A percentile compares a stretch with the other conserved stretches of the same genome.
These are phyloP conservation scores for Thamnophis sirtalis DNA, from an alignment of 2,113 vertebrate species.

Conservation along the genomic window DNA sequence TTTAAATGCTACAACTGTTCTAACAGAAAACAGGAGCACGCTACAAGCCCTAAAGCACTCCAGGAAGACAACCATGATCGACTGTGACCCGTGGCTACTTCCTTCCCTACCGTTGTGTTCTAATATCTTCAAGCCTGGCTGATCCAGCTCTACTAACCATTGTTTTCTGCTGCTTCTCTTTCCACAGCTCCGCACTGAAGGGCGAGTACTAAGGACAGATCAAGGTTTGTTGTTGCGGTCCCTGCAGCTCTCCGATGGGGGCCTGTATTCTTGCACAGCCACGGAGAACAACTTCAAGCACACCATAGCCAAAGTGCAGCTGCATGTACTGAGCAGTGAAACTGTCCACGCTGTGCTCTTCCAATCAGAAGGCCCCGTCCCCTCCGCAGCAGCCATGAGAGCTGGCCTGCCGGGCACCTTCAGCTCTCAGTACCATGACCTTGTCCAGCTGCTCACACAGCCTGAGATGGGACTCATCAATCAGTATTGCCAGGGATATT, in stretches of 20 bases:
- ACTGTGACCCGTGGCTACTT: not conserved
- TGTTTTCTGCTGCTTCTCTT: not conserved
- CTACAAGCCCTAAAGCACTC: not conserved
- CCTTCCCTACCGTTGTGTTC: not conserved
- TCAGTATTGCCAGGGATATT: conserved; percentile 98
- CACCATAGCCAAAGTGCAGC: conserved; percentile 85
- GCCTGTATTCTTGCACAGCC: conserved; percentile 93
- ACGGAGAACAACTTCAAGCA: conserved; percentile 99
- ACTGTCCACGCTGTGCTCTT: conserved; percentile 86
- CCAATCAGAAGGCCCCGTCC: conserved; percentile 70
- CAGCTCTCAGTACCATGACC: conserved; percentile 87
- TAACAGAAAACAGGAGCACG: too few relatives aligned
- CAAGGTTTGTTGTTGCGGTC: conserved; percentile 90
- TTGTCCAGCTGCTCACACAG: conserved; percentile 93
- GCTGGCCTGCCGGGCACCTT: conserved; percentile 66
- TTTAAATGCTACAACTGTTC: not conserved
- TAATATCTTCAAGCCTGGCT: not conserved
- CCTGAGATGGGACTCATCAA: conserved; percentile 96
- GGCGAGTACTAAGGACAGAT: conserved; percentile 89
- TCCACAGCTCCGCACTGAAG: conserved; percentile 85
- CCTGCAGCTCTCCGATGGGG: conserved; percentile 83
- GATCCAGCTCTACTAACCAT: conserved; percentile 17
- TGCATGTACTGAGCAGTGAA: conserved; percentile 85
- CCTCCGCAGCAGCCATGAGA: conserved; percentile 52
- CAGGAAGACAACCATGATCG: not conserved